Evolutionary conservation across 2,888 invertebrate genomes (phyloP).

Genomic region (Plebejus melissa): DNA sequence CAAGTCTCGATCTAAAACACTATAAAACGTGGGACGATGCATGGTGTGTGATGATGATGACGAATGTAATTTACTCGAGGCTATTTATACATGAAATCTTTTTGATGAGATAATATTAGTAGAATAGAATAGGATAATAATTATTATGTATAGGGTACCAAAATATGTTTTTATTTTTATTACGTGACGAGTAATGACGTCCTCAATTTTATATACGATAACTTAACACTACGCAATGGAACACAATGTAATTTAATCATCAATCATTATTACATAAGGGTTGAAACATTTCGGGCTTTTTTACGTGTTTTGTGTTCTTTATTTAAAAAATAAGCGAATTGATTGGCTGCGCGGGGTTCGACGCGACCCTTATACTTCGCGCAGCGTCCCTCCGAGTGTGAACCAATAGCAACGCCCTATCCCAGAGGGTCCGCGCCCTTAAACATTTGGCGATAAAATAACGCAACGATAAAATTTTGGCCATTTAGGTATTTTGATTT

Average conservation of each 20-base stretch:
- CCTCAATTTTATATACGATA: neutral
- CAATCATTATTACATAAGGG: slow-evolving; percentile 51
- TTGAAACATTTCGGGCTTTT: slow-evolving; percentile 59
- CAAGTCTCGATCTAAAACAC: too few relatives aligned
- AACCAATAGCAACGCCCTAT: slow-evolving; percentile 55
- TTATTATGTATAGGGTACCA: too few relatives aligned
- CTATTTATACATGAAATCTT: too few relatives aligned
- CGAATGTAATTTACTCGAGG: too few relatives aligned
- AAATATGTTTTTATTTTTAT: too few relatives aligned
- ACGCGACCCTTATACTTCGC: slow-evolving; percentile 45
- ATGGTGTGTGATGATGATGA: too few relatives aligned
- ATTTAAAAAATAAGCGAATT: slow-evolving; percentile 76
- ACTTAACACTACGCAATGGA: neutral
- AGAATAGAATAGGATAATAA: too few relatives aligned
- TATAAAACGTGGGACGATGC: too few relatives aligned
- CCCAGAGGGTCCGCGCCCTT: slow-evolving; percentile 69
- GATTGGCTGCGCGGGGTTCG: slow-evolving; percentile 70
- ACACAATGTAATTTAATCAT: slow-evolving; percentile 25
- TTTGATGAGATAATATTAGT: too few relatives aligned
- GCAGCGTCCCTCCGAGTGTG: slow-evolving; percentile 47
- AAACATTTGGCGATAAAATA: slow-evolving; percentile 35
- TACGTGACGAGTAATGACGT: too few relatives aligned
- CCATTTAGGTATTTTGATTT: slow-evolving; percentile 17
- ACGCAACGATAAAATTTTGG: slow-evolving; percentile 30
- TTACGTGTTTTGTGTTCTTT: slow-evolving; percentile 67